Conservation (phyloP, 2,797 vertebrate genomes). For the Centroberyx gerrardi region DNA sequence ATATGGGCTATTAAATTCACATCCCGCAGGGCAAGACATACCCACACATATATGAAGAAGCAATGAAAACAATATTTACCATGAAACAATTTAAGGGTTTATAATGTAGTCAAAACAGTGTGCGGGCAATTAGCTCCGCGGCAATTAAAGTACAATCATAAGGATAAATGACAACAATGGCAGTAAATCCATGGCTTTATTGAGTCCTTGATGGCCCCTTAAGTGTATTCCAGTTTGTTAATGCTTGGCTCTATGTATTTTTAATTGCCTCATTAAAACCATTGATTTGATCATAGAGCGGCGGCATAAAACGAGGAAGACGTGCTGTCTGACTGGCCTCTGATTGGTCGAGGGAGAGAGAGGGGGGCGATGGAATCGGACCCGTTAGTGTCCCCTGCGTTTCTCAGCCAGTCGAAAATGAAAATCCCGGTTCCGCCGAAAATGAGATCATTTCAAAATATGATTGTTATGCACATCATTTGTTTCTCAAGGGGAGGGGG, state of each 20-base stretch:
- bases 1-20: slow-evolving; percentile 43
- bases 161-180: slow-evolving; percentile 69
- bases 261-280: slow-evolving; percentile 77
- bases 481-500: slow-evolving; percentile 67
- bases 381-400: slow-evolving; percentile 36
- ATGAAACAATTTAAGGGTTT: slow-evolving; percentile 15
- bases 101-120: slow-evolving; percentile 40
- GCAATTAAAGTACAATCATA: slow-evolving; percentile 68
- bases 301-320: slow-evolving; percentile 58
- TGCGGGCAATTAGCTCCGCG: slow-evolving; percentile 61
- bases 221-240: slow-evolving; percentile 74
- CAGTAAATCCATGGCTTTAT: slow-evolving; percentile 68
- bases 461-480: slow-evolving; percentile 74
- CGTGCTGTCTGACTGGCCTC: slow-evolving; percentile 41
- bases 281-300: slow-evolving; percentile 70
- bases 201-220: slow-evolving; percentile 57
- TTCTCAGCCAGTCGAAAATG: slow-evolving; percentile 50
- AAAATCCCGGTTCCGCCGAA: slow-evolving; percentile 57
- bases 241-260: slow-evolving; percentile 72
- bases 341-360: slow-evolving; percentile 47
- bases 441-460: slow-evolving; percentile 67
- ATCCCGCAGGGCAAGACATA: slow-evolving; percentile 24
- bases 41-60: slow-evolving; percentile 45
- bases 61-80: slow-evolving; percentile 52
- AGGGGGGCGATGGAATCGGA: slow-evolving; percentile 34